Evolutionary conservation across 2,113 vertebrate species (phyloP), one percentile per base, ranked within the genome.

Genomic region (Hippocampus mohnikei): DNA sequence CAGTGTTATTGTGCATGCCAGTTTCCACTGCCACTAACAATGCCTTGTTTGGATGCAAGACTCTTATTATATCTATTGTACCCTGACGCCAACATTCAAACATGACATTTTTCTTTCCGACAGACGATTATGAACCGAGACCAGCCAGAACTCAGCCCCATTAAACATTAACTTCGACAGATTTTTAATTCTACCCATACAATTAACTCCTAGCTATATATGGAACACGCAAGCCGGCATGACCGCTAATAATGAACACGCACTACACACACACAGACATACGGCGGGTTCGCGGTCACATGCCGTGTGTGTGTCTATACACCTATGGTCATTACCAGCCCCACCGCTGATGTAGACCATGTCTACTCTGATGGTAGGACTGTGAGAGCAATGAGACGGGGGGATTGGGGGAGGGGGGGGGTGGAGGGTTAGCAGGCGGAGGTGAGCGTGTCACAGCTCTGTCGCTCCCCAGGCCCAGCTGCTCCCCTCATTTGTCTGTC

Each of bases 391-490:
- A 53, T n/a, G 56, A 61, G 52, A 62, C 40, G 33, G 18, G 25
- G 33, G 55, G 56, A 16, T 50, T 11, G 37, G n/a, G 37, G n/a
- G 13, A 3, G 42, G 12, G 42, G 0, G 42, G 12, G 12, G 27
- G 41, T 44, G 1, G 37, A 20, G 0, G n/a, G n/a, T n/a, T n/a
- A n/a, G 62, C 55, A 53, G n/a, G 65, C 5, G 60, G 69, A 46
- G 80, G 66, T 33, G 73, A 77, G 72, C 42, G 48, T 75, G 81
- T 81, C 33, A 71, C 71, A 74, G 81, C 82, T 76, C 76, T 79
- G 81, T 80, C n/a, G 77, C 82, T 85, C 85, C 84, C 81, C 79
- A 80, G 85, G 84, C 78, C 74, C 87, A 84, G 86, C 86, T 87
- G 86, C 86, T 88, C 81, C 82, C 71, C 71, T 77, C 66, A 40